Evolutionary conservation across 2,797 vertebrate species (phyloP).

Genomic region (Triplophysa bombifrons): DNA sequence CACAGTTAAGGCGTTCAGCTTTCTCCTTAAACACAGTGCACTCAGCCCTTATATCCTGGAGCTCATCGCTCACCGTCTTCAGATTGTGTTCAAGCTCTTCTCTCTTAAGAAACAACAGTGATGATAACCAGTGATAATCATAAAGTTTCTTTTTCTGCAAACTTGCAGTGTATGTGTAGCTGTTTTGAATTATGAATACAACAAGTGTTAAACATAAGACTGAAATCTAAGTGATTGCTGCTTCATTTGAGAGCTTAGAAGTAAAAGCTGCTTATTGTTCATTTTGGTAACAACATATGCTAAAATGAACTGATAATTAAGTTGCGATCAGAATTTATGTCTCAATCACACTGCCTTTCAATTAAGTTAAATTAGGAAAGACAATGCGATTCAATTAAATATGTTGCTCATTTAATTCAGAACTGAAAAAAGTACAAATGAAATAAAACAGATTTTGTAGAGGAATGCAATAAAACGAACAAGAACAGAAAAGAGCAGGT

Average conservation of each 20-base stretch:
- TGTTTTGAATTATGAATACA: too few species aligned
- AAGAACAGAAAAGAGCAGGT: too few species aligned
- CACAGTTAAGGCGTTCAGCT: constrained; percentile 90
- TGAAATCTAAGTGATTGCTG: too few species aligned
- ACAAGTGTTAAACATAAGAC: too few species aligned
- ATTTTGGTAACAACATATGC: too few species aligned
- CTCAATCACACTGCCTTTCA: too few species aligned
- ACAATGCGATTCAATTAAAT: neutral
- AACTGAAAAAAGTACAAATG: neutral
- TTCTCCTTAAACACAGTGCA: constrained; percentile 93
- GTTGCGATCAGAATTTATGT: too few species aligned
- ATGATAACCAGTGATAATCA: neutral
- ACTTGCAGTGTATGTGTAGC: too few species aligned
- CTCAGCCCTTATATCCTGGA: constrained; percentile 91
- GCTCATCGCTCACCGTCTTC: constrained; percentile 88
- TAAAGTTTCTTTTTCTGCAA: too few species aligned
- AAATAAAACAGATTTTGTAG: neutral
- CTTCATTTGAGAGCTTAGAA: too few species aligned
- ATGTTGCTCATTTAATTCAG: neutral
- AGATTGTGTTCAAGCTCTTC: constrained; percentile 88
- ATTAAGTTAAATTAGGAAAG: neutral
- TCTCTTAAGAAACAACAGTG: constrained; percentile 73
- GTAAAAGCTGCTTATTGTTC: too few species aligned
- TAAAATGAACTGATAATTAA: too few species aligned
- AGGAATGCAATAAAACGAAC: neutral